phyloP scores from a whole-genome alignment of 2,113 vertebrate species.

The Cephalopterus ornatus region DNA sequence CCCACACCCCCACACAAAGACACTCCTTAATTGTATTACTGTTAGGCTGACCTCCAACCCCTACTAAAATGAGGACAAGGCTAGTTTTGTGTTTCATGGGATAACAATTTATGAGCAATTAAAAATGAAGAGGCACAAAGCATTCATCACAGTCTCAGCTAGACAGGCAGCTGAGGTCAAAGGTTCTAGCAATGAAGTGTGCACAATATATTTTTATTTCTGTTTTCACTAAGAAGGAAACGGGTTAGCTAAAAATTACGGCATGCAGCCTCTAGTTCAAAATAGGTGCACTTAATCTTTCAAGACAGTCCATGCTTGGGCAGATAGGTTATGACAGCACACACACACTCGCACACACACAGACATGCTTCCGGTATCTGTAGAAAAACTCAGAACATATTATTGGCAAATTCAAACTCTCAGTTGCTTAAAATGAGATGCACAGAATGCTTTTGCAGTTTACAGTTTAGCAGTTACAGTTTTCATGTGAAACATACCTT shows the following conservation, averaged over 20 bases:
- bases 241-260: slow-evolving; percentile 94
- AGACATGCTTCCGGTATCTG: not conserved
- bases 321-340: slow-evolving; percentile 75
- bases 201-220: slow-evolving; percentile 99
- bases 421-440: slow-evolving; percentile 53
- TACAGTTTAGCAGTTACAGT: not conserved
- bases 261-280: slow-evolving; percentile 82
- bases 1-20: slow-evolving; percentile 78
- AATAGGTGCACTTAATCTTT: slow-evolving; percentile 83
- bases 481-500: not conserved
- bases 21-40: slow-evolving; percentile 85
- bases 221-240: slow-evolving; percentile 97
- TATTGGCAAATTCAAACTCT: slow-evolving; percentile 27
- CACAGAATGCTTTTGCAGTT: not conserved
- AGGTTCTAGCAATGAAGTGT: slow-evolving; percentile 90
- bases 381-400: slow-evolving; percentile 32
- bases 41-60: slow-evolving; percentile 87
- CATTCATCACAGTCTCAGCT: slow-evolving; percentile 91
- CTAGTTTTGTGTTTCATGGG: slow-evolving; percentile 91
- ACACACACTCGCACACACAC: not conserved
- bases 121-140: slow-evolving; percentile 90
- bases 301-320: slow-evolving; percentile 76
- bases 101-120: slow-evolving; percentile 99
- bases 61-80: slow-evolving; percentile 89
- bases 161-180: slow-evolving; percentile 83